phyloP scores from a whole-genome alignment of 2,888 invertebrate genomes.

The Ctena decussata region DNA sequence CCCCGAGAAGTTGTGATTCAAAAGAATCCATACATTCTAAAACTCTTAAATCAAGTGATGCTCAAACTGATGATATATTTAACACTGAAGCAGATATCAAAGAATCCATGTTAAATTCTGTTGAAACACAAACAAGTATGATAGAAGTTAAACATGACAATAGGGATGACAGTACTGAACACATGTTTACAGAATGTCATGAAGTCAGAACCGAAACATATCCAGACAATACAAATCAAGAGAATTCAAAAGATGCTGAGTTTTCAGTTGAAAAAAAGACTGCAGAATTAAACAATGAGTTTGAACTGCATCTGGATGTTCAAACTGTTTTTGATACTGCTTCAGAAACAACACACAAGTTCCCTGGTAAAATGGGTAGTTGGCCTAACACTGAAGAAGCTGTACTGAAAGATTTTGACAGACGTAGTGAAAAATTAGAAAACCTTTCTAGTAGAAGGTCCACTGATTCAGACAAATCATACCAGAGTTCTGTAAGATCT shows the following conservation, averaged over 20 bases:
- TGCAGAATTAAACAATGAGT: no score
- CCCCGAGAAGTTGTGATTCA: not conserved
- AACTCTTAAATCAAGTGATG: no score
- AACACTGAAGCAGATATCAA: not conserved
- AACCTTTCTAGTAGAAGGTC: not conserved
- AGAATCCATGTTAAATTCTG: slow-evolving; percentile 33
- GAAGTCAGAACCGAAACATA: not conserved
- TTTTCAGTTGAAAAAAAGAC: no score
- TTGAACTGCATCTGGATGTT: slow-evolving; percentile 25
- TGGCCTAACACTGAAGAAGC: not conserved
- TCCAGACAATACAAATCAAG: not conserved
- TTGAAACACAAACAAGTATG: slow-evolving; percentile 64
- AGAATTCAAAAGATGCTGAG: not conserved
- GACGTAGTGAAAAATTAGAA: not conserved
- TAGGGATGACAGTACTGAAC: not conserved
- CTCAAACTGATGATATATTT: no score
- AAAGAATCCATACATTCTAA: not conserved
- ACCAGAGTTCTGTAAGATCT: not conserved
- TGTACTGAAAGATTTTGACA: not conserved
- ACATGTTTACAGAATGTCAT: not conserved
- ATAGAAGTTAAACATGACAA: slow-evolving; percentile 33
- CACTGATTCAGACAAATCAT: not conserved
- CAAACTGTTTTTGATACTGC: not conserved
- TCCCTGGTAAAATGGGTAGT: slow-evolving; percentile 25
- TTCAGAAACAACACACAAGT: not conserved